Evolutionary conservation across 1,140 invertebrate species (phyloP), one percentile per base, ranked within the genome.

Genomic region (Drosophila fuyamai): DNA sequence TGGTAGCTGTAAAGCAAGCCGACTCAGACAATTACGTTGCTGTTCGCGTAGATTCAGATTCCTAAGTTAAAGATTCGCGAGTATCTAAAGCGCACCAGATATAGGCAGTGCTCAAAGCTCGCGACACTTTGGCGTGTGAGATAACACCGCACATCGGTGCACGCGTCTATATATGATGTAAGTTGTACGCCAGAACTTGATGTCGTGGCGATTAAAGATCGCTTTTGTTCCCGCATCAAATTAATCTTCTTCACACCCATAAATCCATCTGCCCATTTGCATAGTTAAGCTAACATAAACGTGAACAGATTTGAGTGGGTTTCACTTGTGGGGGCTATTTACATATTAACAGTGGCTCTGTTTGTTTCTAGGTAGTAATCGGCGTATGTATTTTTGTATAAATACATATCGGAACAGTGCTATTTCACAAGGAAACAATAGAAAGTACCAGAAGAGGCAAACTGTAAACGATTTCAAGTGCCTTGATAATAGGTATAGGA

Each of bases 231-330:
- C 4, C 23, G 16, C 14, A 8, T 18, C 23, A 50, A 55, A 54
- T 43, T 72, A 58, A 76, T 81, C 50, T 55, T 44, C 47, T 60
- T 75, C 55, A 54, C 50, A 61, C 13, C 38, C 46, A 43, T 79
- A 71, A 81, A 71, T 53, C 47, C 32, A 46, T 63, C 51, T 18
- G 36, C 14, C 27, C 51, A 63, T 84, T 79, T 77, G 59, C 62
- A 66, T 63, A 81, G 65, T 65, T 46, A 59, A 81, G 35, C 48
- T 7, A 8, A 13, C 10, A n/a, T 10, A 44, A 70, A 57, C 40
- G 60, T 32, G 35, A 32, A 48, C 47, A 40, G 35, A 48, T 32
- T 16, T 61, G 16, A 32, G 23, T 53, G 63, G 56, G 29, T 60
- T 44, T 54, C 51, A 58, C 47, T 65, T 48, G 32, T 48, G 32